phyloP scores from a whole-genome alignment of 2,797 vertebrate species.

The Crocidura indochinensis region DNA sequence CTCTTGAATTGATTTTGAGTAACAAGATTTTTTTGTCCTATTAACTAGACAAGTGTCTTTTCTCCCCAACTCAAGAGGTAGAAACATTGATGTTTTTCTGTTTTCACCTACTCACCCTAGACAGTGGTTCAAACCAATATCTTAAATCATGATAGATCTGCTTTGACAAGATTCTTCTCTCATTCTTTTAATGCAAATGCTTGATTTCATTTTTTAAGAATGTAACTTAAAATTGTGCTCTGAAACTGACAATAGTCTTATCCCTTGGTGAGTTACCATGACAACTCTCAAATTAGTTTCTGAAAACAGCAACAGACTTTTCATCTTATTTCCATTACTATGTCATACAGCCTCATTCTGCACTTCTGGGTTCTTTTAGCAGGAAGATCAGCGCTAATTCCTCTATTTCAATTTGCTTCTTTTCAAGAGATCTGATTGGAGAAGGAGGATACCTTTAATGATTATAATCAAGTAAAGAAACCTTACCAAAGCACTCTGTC shows the following conservation, averaged over 20 bases:
- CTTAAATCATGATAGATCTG: constrained; percentile 46
- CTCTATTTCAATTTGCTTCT: constrained; percentile 31
- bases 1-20: no score
- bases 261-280: constrained; percentile 68
- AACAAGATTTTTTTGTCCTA: neutral
- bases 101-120: constrained; percentile 50
- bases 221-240: constrained; percentile 55
- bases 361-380: neutral
- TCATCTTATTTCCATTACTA: constrained; percentile 52
- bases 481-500: neutral
- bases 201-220: constrained; percentile 58
- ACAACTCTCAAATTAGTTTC: constrained; percentile 66
- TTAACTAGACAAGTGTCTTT: neutral
- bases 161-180: constrained; percentile 60
- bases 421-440: neutral
- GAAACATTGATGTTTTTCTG: neutral
- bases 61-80: neutral
- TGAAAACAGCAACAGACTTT: constrained; percentile 35
- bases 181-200: constrained; percentile 12
- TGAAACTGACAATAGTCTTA: constrained; percentile 57
- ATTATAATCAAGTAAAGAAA: constrained; percentile 37
- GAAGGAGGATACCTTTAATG: neutral
- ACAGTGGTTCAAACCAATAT: constrained; percentile 33
- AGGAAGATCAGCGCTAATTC: constrained; percentile 28
- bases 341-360: neutral